Base-by-base conservation (phyloP, 2,888 invertebrate species). In the Tiphia femorata region DNA sequence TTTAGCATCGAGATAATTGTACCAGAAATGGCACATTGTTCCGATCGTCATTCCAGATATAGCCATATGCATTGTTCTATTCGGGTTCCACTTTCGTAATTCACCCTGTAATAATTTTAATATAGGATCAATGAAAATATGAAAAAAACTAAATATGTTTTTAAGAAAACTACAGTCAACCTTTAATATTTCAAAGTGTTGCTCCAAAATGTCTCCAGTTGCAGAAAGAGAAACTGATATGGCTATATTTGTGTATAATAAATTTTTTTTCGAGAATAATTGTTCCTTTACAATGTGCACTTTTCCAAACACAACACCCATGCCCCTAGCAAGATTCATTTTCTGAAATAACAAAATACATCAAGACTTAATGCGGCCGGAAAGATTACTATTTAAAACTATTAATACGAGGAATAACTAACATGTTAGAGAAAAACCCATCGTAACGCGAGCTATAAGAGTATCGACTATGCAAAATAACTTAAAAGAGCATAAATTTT, bases 11-110 rank as follows among this genome's bases (percentile, higher is more conserved):
- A 97, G 84, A 62, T 89, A 86, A 53, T 88, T 87, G 79, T 97
- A 97, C 95, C 96, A 96, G 79, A 90, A 90, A 79, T 97, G 97
- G 75, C 93, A 92, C 21, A 94, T 85, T 6, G 92, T 81, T 19
- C 96, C 96, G 3, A 94, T 89, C 2, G 91, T 87, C 41, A 90
- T 84, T 1, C 96, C 96, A 6, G 93, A 91, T 21, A 90, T 81
- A 3, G 90, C 89, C 92, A 96, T 95, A 58, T 94, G 90, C 14
- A 83, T 79, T 0, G 93, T 92, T 57, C 96, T 87, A 16, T 74
- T 77, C 3, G 75, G 75, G 73, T 91, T 88, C 86, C 88, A 90
- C 55, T 80, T 80, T 3, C 87, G 81, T 58, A 88, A 84, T 52
- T 89, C 86, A 17, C 86, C 84, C 75, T 84, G 67, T 14, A 56